Base-by-base conservation (phyloP, 2,888 invertebrate genomes). In the Resseliella maxima region DNA sequence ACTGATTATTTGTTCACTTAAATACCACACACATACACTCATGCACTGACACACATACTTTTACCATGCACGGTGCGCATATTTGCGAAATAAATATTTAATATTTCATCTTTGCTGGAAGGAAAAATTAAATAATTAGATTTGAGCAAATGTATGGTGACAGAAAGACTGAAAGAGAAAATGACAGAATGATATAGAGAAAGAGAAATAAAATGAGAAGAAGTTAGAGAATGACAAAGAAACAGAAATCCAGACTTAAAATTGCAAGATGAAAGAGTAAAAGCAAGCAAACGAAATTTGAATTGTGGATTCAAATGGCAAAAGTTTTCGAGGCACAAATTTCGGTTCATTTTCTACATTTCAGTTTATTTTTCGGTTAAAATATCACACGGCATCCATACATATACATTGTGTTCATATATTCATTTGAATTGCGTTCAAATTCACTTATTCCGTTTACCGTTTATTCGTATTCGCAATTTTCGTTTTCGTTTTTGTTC, bases 1-100 rank as follows among this genome's bases (percentile, higher is more conserved):
- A 72, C 3, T 72, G 72, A 72, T 72, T 72, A 72, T 31, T 72
- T 31, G 72, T 72, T 72, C 72, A 72, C 72, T 72, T 72, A 72
- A 72, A 72, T 15, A 72, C 72, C 72, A 72, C 18, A 72, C 35
- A 35, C 0, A 72, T n/a, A n/a, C n/a, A n/a, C n/a, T n/a, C n/a
- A n/a, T n/a, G n/a, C n/a, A n/a, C n/a, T n/a, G n/a, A n/a, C n/a
- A n/a, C n/a, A n/a, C n/a, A n/a, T n/a, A n/a, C n/a, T n/a, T n/a
- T n/a, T 15, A 72, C 72, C 72, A 72, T 15, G 31, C 35, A 35
- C 0, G 31, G n/a, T 24, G 72, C 72, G 31, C n/a, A 72, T 15
- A 72, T 72, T 72, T 72, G 15, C 72, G 31, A 35, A 72, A 72
- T n/a, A 72, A 31, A 72, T 31, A 72, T 72, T 72, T 18, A 72